Percentiles rank a stretch among this genome's conserved stretches.
Evolutionary conservation across 2,113 vertebrate species (phyloP).

Genomic region (Pardalotus punctatus): DNA sequence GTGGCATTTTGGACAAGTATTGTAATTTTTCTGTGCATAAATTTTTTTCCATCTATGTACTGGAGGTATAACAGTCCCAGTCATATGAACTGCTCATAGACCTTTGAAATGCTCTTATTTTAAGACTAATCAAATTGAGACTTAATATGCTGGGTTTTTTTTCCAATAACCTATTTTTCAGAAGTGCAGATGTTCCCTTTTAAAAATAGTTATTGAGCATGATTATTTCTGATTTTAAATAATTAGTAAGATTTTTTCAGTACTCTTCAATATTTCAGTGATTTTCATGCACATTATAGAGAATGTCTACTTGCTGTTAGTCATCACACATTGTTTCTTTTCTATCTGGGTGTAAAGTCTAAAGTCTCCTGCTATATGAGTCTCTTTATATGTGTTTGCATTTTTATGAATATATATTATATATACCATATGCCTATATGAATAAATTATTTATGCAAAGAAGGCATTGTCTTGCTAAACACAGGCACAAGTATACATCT

Average conservation of each 20-base stretch:
- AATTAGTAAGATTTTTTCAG: background rate
- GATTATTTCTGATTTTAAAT: background rate
- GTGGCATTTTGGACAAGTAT: background rate
- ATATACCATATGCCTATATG: background rate
- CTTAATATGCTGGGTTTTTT: background rate
- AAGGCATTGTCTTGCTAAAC: background rate
- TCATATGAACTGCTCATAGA: background rate
- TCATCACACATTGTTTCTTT: background rate
- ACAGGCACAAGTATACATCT: fast-evolving
- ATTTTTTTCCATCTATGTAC: background rate
- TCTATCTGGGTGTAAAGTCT: background rate
- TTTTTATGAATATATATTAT: background rate
- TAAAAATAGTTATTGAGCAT: background rate
- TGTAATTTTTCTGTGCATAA: background rate
- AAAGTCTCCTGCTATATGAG: background rate
- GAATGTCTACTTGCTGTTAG: background rate
- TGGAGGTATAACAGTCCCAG: background rate
- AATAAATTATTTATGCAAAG: background rate
- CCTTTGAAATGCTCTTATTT: background rate
- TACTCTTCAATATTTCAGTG: background rate
- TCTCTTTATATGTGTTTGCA: background rate
- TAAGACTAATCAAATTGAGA: background rate
- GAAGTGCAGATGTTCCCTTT: background rate
- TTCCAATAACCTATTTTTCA: background rate
- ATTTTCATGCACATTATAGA: background rate